Evolutionary conservation across 2,113 vertebrate species (phyloP), one percentile per base, ranked within the genome.

Genomic region (Copsychus sechellarum): DNA sequence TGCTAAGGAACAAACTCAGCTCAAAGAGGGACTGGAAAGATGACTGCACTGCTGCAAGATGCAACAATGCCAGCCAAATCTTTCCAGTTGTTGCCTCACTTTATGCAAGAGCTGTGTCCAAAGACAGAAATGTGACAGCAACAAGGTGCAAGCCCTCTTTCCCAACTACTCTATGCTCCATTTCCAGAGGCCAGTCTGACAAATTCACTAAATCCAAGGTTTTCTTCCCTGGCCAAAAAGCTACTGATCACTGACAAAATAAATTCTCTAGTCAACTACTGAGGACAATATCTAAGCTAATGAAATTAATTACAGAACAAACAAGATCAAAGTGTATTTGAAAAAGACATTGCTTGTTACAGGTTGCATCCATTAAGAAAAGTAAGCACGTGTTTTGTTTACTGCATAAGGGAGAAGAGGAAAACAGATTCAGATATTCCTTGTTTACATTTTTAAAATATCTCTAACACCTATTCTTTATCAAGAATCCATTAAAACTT

Each of bases 41-140:
- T 81, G 96, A 91, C 90, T 89, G 96, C 94, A 97, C 95, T 97
- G 95, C 97, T 97, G 92, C 82, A 92, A 86, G 93, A 84, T 74
- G 81, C 96, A 97, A 76, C 45, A 33, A 95, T 61, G 93, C 81
- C 97, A 97, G 87, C 93, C 94, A 97, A 91, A 97, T 94, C 93
- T 93, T 96, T 97, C 96, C 60, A 98, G 97, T 93, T 98, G 97
- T 94, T 97, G 87, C 92, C 97, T 95, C 94, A 96, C 94, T 97
- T 97, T 90, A 96, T 78, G 93, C 58, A 88, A 96, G 72, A 94
- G 56, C 87, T 88, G 86, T 58, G 92, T 95, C 96, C 95, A 96
- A 97, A 98, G 92, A 97, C 64, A 86, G 90, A 98, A 98, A 96
- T 81, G 77, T 96, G 94, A 97, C 3, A 91, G 86, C 83, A 95